Base-by-base conservation (phyloP, 2,888 invertebrate species). In the Heterodera filipjevi region DNA sequence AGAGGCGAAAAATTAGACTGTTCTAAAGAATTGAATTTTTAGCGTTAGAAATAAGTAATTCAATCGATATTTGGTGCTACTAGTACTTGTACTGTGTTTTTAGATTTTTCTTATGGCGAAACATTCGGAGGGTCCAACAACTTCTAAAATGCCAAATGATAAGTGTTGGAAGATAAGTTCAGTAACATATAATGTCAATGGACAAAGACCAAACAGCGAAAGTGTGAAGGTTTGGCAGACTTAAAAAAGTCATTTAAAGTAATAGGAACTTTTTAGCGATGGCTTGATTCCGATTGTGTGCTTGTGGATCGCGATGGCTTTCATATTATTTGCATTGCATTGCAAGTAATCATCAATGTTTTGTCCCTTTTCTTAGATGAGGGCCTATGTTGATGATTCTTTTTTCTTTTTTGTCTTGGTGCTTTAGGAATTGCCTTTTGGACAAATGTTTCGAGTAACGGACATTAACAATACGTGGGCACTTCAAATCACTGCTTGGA, bases 151-250 rank as follows among this genome's bases (percentile, higher is more conserved):
- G 49, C 16, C 14, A 14, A 14, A 14, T 49, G 16, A 49, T n/a
- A 8, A 22, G 8, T 59, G 59, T 59, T 59, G 59, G 59, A 59
- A 59, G 12, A 59, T 59, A 5, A n/a, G 27, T 59, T n/a, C 59
- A 59, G 22, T 81, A n/a, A 81, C 81, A 30, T 81, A 81, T 71
- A 81, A 81, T 64, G 71, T 81, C 33, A 81, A 81, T 59, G 64
- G 71, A 22, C 77, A 81, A 46, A 73, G 66, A 66, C 78, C 81
- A 10, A n/a, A 39, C 16, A 27, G 44, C 16, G 68, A 77, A 46
- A 44, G 46, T 39, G 39, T 81, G 22, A n/a, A 66, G 66, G 75
- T 75, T 33, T 22, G n/a, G n/a, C n/a, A n/a, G n/a, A n/a, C n/a
- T n/a, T n/a, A n/a, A n/a, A n/a, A n/a, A n/a, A n/a, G n/a, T n/a